Base-by-base conservation (phyloP, 2,797 vertebrate species). In the Clamator glandarius region DNA sequence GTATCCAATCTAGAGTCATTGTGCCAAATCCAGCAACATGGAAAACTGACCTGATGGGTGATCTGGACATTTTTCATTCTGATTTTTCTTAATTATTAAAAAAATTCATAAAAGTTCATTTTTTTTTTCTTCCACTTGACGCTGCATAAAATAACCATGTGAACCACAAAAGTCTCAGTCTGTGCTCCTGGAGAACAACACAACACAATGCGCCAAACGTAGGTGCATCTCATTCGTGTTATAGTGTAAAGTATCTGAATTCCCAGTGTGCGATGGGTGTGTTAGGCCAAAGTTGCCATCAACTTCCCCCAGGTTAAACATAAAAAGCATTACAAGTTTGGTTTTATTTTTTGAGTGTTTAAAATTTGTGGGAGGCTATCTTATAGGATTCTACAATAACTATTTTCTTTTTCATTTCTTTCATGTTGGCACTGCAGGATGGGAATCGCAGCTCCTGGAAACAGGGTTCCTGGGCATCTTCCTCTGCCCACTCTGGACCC, bases 361-460 rank as follows among this genome's bases (percentile, higher is more conserved):
- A 57, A 42, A n/a, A 33, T 20, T 14, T 28, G 15, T 42, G 29
- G 42, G 5, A 11, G 15, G 8, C 3, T 25, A 41, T 64, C 23
- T 77, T 7, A 9, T 1, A 61, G 29, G 12, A 10, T 57, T 13
- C 1, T 24, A 7, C 20, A n/a, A 0, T 61, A 57, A 76, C 31
- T 28, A 0, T 59, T 90, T 29, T 36, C 5, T 74, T n/a, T 70
- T 28, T 11, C 31, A 0, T 83, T 28, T 81, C 83, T 57, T 28
- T 2, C 42, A 0, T 2, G 24, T 81, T 11, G 79, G 11, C 23
- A 6, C 54, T 91, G 6, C 95, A 99, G 99, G 99, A 36, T 99
- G 99, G 99, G 99, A 99, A 96, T 99, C 98, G 1, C 99, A 99
- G 97, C 98, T 99, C 11, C 90, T 99, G 97, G 99, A 99, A 92